Evolutionary conservation across 1,140 invertebrate genomes (phyloP).

Genomic region (Apis florea): DNA sequence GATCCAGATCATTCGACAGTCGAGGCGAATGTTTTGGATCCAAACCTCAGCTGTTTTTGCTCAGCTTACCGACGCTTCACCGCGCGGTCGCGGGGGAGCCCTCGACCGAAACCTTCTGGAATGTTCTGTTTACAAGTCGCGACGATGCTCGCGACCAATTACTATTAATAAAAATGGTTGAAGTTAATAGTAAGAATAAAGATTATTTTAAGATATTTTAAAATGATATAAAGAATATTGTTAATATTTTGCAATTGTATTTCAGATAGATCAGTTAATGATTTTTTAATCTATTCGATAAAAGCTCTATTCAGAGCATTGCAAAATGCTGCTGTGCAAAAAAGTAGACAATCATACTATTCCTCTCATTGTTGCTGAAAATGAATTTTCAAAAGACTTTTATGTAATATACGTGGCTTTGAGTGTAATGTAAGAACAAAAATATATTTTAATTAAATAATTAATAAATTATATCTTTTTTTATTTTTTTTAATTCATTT

Average conservation of each 20-base stretch:
- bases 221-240: not conserved
- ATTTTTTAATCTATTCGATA: conserved; percentile 81
- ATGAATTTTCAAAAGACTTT: conserved; percentile 80
- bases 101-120: no score
- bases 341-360: conserved; percentile 34
- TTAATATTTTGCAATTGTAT: conserved; percentile 21
- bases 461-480: not conserved
- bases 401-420: conserved; percentile 74
- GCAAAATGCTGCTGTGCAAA: conserved; percentile 71
- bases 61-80: no score
- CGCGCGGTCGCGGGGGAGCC: no score
- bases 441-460: no score
- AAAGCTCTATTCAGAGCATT: conserved; percentile 79
- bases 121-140: no score
- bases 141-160: no score
- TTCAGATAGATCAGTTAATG: conserved; percentile 56
- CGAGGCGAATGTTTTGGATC: no score
- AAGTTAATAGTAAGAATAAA: conserved; percentile 9
- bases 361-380: conserved; percentile 73
- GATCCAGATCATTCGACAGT: no score
- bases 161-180: conserved; percentile 26
- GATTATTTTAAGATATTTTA: not conserved
- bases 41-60: no score
- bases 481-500: not conserved
- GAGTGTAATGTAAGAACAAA: conserved; percentile 77